phyloP scores from a whole-genome alignment of 2,888 invertebrate genomes.

The Protophormia terraenovae region DNA sequence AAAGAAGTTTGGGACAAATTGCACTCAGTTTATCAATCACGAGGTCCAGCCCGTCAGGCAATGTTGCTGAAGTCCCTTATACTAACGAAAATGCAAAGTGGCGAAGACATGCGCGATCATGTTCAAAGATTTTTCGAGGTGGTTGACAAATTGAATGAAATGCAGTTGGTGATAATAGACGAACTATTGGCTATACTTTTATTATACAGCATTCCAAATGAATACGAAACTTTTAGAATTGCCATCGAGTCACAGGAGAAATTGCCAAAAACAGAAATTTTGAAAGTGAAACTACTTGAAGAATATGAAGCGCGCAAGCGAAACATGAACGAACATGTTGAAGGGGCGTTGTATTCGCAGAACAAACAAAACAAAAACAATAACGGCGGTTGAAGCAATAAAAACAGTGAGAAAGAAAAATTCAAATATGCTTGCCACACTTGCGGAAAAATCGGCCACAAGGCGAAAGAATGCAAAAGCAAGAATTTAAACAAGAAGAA shows the following conservation, averaged over 20 bases:
- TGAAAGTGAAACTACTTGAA: too few species aligned
- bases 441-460: slow-evolving; percentile 47
- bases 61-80: too few species aligned
- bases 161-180: slow-evolving; percentile 48
- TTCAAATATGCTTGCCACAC: slow-evolving; percentile 19
- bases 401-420: too few species aligned
- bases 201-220: not conserved
- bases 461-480: slow-evolving; percentile 35
- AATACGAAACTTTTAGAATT: not conserved
- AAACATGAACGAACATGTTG: not conserved
- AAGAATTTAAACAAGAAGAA: too few species aligned
- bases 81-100: too few species aligned
- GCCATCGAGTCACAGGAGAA: too few species aligned
- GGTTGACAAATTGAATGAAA: too few species aligned
- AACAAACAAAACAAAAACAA: not conserved
- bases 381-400: not conserved
- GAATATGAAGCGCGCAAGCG: not conserved
- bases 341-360: not conserved
- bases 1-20: too few species aligned
- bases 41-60: slow-evolving; percentile 46
- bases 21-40: too few species aligned
- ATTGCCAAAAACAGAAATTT: too few species aligned
- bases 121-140: too few species aligned
- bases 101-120: too few species aligned
- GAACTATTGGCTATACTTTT: slow-evolving; percentile 36